Base-by-base conservation (phyloP, 1,140 invertebrate genomes). In the Calephelis nemesis region DNA sequence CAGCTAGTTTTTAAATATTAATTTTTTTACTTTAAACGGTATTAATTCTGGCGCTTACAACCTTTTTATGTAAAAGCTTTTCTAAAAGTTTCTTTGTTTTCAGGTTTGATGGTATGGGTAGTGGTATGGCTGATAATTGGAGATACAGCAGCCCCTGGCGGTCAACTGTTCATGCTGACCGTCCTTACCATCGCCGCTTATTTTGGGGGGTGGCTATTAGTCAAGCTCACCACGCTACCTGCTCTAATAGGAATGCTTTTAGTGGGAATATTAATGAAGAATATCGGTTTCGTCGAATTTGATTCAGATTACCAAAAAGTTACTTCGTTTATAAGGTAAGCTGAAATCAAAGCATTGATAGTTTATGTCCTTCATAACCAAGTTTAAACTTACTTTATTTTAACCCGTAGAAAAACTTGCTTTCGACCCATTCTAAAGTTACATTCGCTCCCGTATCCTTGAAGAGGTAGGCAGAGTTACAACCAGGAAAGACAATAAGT, bases 191-290 rank as follows among this genome's bases (percentile, higher is more conserved):
- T 98, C 47, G 94, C 94, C 7, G 95, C 96, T 1, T 94, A 97
- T 87, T 95, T 98, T 73, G 97, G 95, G 7, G 97, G 97, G 54
- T 96, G 95, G 93, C 75, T 97, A 6, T 86, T 96, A 74, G 88
- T 95, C 69, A 94, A 94, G 39, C 87, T 97, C 42, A 94, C 96
- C n/a, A 95, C 95, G 4, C 88, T 98, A 69, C 98, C 98, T 7
- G 94, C 97, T 0, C 92, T 99, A 0, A 95, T 97, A 75, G 97
- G 97, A 12, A 98, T 97, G 96, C 93, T 98, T 9, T 78, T 97
- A 68, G 95, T 96, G 30, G 97, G 97, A 67, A 94, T 98, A 47
- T 73, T 97, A 11, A 93, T 97, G 78, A 94, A 96, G 82, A 98
- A 98, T 84, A 87, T 96, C 11, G 95, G 95, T n/a, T 93, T 95